Evolutionary conservation across 2,113 vertebrate species (phyloP).

Genomic region (Hemibagrus wyckioides): DNA sequence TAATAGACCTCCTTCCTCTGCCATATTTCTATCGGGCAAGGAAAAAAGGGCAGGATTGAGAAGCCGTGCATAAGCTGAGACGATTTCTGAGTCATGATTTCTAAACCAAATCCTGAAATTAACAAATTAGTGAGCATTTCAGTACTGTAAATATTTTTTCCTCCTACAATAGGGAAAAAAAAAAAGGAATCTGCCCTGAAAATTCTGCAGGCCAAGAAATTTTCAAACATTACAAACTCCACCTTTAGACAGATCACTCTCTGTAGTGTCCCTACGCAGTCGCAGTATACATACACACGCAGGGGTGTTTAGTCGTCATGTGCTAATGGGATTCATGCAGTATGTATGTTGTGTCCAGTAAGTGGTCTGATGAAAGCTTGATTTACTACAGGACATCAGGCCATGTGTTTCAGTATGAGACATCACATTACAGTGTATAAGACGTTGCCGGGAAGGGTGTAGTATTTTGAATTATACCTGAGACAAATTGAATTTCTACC

Average conservation of each 20-base stretch:
- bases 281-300: not conserved
- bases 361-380: not conserved
- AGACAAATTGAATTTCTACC: constrained; percentile 10
- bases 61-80: not conserved
- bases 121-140: not conserved
- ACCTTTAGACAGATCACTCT: not conserved
- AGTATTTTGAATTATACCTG: constrained; percentile 19
- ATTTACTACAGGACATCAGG: not conserved
- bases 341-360: constrained; percentile 18
- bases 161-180: too few species aligned
- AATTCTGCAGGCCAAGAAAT: not conserved
- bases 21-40: not conserved
- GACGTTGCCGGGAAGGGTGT: constrained; percentile 7
- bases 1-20: not conserved
- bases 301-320: not conserved
- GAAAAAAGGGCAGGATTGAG: not conserved
- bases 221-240: not conserved
- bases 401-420: constrained; percentile 22
- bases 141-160: not conserved
- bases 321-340: not conserved
- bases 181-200: not conserved
- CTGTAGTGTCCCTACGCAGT: not conserved
- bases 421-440: constrained; percentile 19
- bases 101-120: not conserved
- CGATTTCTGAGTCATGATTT: not conserved